Base-by-base conservation (phyloP, 2,888 invertebrate genomes). In the Frankliniella intonsa region DNA sequence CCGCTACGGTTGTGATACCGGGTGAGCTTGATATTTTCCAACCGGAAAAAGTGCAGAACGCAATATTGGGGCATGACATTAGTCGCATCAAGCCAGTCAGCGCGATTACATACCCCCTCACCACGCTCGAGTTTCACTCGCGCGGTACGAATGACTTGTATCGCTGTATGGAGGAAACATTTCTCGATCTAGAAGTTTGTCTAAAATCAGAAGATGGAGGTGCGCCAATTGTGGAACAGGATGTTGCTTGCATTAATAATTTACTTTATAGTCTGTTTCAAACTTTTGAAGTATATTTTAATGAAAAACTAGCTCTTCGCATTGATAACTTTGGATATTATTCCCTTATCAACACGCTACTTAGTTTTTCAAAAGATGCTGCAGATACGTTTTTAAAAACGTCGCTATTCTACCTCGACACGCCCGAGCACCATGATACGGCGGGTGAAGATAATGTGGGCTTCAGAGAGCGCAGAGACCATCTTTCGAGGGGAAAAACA, bases 311-410 rank as follows among this genome's bases (percentile, higher is more conserved):
- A 9, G n/a, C n/a, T n/a, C 9, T 9, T n/a, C 17, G 65, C 9
- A 65, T 65, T n/a, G 65, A 65, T n/a, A 17, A 65, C n/a, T 65
- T n/a, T n/a, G 65, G 65, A n/a, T 65, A 65, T n/a, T n/a, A 65
- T 55, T 19, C 65, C 14, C n/a, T 19, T n/a, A n/a, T 65, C 9
- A n/a, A 65, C 14, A 65, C 17, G 1, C n/a, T 65, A n/a, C n/a
- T 65, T 19, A 65, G n/a, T 17, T 65, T 10, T n/a, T n/a, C n/a
- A 19, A 9, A 14, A 9, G n/a, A 65, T 65, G 65, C 65, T n/a
- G 65, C 65, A 17, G n/a, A n/a, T n/a, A 65, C 65, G 17, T n/a
- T 19, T 65, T n/a, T 65, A 10, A 65, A 17, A 9, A 65, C 65
- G 9, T 5, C 65, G n/a, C 14, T 65, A n/a, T 65, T 17, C 9